A percentile compares a stretch with the other conserved stretches of the same genome.
Evolutionary conservation across 2,888 invertebrate species (phyloP).

Genomic region (Eustalomyia histrio): DNA sequence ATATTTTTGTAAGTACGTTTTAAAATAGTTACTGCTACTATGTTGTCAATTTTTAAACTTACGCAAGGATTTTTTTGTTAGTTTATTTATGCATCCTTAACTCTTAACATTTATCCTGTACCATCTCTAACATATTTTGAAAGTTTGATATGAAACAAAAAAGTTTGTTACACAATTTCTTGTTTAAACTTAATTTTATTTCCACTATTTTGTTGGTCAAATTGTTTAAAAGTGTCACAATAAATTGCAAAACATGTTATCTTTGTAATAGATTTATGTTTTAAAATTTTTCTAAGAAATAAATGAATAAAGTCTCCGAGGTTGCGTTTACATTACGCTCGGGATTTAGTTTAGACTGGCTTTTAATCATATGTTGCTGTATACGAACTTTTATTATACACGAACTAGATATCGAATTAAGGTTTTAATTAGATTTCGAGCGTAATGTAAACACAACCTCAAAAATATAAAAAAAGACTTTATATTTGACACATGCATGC

Average conservation of each 20-base stretch:
- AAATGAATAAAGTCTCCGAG: background rate
- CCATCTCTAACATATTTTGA: background rate
- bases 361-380: too few species aligned
- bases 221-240: constrained; percentile 66
- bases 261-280: constrained; percentile 58
- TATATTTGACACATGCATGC: constrained; percentile 56
- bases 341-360: too few species aligned
- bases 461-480: constrained; percentile 19
- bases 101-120: constrained; percentile 25
- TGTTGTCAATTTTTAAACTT: background rate
- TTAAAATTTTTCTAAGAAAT: constrained; percentile 39
- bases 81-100: constrained; percentile 30
- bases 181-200: constrained; percentile 9
- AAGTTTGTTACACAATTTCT: constrained; percentile 8
- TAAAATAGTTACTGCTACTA: background rate
- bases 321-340: too few species aligned
- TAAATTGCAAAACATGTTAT: constrained; percentile 65
- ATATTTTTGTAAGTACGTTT: background rate
- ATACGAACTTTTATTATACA: too few species aligned
- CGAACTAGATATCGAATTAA: too few species aligned
- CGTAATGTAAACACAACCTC: too few species aligned
- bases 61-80: constrained; percentile 8
- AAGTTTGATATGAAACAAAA: background rate
- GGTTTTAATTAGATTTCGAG: too few species aligned
- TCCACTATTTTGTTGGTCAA: constrained; percentile 58